Evolutionary conservation across 2,797 vertebrate species (phyloP).

Genomic region (Sebastes steindachneri): DNA sequence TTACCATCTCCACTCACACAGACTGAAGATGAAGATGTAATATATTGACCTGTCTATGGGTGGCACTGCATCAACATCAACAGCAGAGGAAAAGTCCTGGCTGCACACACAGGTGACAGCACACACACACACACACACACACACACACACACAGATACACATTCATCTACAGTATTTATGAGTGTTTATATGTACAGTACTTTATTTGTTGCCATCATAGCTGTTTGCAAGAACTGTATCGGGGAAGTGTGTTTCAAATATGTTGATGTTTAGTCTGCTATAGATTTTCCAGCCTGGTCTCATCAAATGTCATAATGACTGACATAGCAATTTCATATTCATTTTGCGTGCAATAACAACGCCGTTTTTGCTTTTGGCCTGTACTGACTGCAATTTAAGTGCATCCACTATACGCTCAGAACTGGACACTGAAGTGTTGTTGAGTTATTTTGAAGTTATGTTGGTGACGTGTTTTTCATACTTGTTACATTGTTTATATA

Average conservation of each 20-base stretch:
- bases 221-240: constrained; percentile 15
- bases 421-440: too few relatives aligned
- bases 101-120: not conserved
- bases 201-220: not conserved
- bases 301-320: not conserved
- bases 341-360: not conserved
- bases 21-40: constrained; percentile 30
- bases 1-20: constrained; percentile 18
- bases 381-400: not conserved
- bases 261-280: constrained; percentile 21
- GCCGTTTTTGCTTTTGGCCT: not conserved
- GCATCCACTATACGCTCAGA: too few relatives aligned
- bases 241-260: not conserved
- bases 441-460: too few relatives aligned
- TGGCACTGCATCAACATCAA: constrained; percentile 62
- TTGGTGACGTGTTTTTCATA: too few relatives aligned
- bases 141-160: not conserved
- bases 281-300: not conserved
- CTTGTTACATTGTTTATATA: too few relatives aligned
- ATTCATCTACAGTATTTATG: not conserved
- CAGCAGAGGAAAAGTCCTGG: not conserved
- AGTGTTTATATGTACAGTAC: not conserved
- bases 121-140: not conserved
- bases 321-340: not conserved
- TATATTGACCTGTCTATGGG: constrained; percentile 56